These are phyloP conservation scores for Drosophila fuyamai DNA, from an alignment of 1,140 invertebrate genomes.

Conservation along the genomic window DNA sequence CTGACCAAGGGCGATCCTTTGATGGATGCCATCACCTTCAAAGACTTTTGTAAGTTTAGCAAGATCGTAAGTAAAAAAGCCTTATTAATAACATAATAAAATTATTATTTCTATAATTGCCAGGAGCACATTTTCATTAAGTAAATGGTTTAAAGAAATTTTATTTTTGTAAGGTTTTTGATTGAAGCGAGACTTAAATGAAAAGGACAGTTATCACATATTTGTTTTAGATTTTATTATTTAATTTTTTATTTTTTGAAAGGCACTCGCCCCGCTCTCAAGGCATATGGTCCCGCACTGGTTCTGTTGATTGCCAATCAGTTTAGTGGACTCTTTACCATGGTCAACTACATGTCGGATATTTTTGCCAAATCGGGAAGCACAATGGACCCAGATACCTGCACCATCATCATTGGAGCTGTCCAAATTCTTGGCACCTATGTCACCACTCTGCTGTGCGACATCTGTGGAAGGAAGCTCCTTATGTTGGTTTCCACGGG, in stretches of 20 bases:
- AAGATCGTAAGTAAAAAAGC: no score
- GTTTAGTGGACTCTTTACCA: constrained; percentile 63
- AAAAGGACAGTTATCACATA: no score
- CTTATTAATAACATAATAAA: no score
- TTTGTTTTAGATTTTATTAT: no score
- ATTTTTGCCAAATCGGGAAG: constrained; percentile 89
- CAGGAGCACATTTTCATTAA: no score
- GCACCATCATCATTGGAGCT: constrained; percentile 85
- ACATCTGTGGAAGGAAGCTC: constrained; percentile 58
- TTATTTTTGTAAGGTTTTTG: no score
- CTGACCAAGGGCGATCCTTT: constrained; percentile 33
- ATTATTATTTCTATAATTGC: no score
- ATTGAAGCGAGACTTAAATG: no score
- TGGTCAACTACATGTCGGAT: constrained; percentile 79
- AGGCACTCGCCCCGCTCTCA: constrained; percentile 38
- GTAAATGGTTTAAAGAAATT: no score
- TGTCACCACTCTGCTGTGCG: constrained; percentile 61
- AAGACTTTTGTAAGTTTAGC: constrained; percentile 62
- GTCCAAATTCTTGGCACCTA: constrained; percentile 84
- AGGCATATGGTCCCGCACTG: constrained; percentile 43
- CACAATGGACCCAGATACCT: constrained; percentile 85
- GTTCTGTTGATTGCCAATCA: constrained; percentile 59
- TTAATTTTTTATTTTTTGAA: neutral
- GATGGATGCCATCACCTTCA: constrained; percentile 15
- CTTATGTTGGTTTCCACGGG: constrained; percentile 58